Evolutionary conservation across 2,888 invertebrate species (phyloP).

Genomic region (Trimorus sp.): DNA sequence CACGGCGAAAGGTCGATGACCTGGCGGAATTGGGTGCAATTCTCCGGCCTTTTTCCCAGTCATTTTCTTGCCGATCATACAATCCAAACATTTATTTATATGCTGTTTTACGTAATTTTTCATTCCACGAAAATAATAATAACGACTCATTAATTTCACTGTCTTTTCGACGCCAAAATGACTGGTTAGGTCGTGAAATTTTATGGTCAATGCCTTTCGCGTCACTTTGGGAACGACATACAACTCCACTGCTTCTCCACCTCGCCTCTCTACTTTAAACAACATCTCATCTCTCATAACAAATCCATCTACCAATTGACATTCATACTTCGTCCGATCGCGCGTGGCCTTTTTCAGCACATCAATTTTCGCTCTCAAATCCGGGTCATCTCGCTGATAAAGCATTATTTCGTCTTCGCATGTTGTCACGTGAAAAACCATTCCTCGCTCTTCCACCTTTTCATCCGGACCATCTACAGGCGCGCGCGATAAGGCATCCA

Average conservation of each 20-base stretch:
- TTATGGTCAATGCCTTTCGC: conserved; percentile 4
- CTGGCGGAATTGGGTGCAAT: conserved; percentile 67
- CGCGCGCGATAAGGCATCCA: conserved; percentile 62
- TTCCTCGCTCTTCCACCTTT: not conserved
- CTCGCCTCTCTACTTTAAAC: too few species aligned
- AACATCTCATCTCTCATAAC: too few species aligned
- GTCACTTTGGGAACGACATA: not conserved
- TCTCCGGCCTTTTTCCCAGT: conserved; percentile 49
- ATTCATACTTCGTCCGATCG: too few species aligned
- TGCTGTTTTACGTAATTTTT: not conserved
- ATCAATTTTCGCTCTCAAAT: too few species aligned
- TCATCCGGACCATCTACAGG: conserved; percentile 28
- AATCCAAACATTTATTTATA: conserved; percentile 1
- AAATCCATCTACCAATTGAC: too few species aligned
- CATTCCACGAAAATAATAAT: conserved; percentile 8
- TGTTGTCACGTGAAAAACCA: too few species aligned
- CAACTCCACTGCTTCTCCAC: too few species aligned
- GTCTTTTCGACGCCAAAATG: conserved; percentile 1
- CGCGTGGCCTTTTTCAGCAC: too few species aligned
- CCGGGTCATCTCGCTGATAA: too few species aligned
- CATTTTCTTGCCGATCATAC: not conserved
- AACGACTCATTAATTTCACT: not conserved
- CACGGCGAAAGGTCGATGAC: conserved; percentile 63
- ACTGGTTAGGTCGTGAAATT: not conserved
- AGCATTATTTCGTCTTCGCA: too few species aligned